Percentiles rank a stretch among this genome's conserved stretches.
These are phyloP conservation scores for Amblyteles armatorius DNA, from an alignment of 2,888 invertebrate genomes.

Conservation along the genomic window DNA sequence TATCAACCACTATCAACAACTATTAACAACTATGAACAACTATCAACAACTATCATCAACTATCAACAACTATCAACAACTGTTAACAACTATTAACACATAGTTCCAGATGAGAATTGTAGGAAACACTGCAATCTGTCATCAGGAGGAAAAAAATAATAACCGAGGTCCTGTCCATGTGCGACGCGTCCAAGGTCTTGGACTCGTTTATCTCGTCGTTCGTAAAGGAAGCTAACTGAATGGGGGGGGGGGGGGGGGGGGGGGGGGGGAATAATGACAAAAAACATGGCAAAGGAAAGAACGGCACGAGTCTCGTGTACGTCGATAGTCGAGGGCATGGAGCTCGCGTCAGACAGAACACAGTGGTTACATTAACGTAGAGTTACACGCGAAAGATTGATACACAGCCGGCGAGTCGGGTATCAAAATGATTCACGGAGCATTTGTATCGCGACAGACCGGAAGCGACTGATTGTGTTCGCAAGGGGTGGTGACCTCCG, in stretches of 20 bases:
- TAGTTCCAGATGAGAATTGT: background rate
- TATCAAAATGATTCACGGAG: conserved; percentile 82
- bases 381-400: conserved; percentile 36
- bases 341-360: conserved; percentile 4
- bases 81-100: too few relatives aligned
- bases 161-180: background rate
- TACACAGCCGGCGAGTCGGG: conserved; percentile 53
- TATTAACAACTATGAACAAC: too few relatives aligned
- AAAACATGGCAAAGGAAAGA: conserved; percentile 1
- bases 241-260: background rate
- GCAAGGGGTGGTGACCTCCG: conserved; percentile 81
- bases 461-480: conserved; percentile 83
- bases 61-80: too few relatives aligned
- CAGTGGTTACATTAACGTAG: conserved; percentile 1
- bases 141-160: background rate
- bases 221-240: conserved; percentile 28
- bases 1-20: too few relatives aligned
- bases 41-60: too few relatives aligned
- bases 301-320: conserved; percentile 6
- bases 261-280: background rate
- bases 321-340: conserved; percentile 6
- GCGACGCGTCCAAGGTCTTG: conserved; percentile 38
- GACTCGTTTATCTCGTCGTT: conserved; percentile 31
- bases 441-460: conserved; percentile 76
- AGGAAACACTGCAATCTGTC: background rate